phyloP scores from a whole-genome alignment of 1,140 invertebrate genomes.

The Augochlora pura region DNA sequence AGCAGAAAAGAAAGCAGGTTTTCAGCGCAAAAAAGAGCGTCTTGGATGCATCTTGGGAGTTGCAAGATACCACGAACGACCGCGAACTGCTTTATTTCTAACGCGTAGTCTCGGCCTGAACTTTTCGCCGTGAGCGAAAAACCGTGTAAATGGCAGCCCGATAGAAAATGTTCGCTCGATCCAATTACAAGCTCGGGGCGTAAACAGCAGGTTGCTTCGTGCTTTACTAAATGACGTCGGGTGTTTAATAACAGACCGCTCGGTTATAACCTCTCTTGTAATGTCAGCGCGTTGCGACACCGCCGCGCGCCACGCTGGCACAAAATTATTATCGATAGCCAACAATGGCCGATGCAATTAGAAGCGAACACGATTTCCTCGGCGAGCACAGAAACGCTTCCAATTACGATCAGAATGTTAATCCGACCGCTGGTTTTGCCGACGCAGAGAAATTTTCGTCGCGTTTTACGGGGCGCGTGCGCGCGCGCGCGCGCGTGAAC shows the following conservation, averaged over 20 bases:
- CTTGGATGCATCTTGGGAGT: too few relatives aligned
- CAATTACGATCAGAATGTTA: conserved; percentile 26
- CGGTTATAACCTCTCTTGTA: conserved; percentile 38
- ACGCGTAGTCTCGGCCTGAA: too few relatives aligned
- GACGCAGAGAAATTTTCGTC: conserved; percentile 19
- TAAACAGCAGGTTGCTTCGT: conserved; percentile 39
- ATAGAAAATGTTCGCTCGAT: conserved; percentile 22
- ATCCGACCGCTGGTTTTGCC: background rate
- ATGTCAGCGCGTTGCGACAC: conserved; percentile 46
- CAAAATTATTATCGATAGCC: conserved; percentile 55
- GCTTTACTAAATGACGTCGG: conserved; percentile 41
- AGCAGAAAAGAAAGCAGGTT: too few relatives aligned
- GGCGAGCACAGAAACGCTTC: conserved; percentile 12
- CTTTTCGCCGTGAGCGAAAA: background rate
- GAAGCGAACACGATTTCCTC: conserved; percentile 12
- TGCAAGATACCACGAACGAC: too few relatives aligned
- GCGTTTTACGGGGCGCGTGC: background rate
- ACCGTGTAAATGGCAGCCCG: background rate
- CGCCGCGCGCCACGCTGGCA: conserved; percentile 1
- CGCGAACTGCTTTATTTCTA: too few relatives aligned
- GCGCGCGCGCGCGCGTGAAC: too few relatives aligned
- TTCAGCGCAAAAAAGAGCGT: too few relatives aligned
- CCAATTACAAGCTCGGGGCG: conserved; percentile 25
- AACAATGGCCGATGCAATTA: conserved; percentile 56
- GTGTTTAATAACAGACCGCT: conserved; percentile 44